Conservation (phyloP, 64 coral and sea anemone species). For the Pocillopora verrucosa region DNA sequence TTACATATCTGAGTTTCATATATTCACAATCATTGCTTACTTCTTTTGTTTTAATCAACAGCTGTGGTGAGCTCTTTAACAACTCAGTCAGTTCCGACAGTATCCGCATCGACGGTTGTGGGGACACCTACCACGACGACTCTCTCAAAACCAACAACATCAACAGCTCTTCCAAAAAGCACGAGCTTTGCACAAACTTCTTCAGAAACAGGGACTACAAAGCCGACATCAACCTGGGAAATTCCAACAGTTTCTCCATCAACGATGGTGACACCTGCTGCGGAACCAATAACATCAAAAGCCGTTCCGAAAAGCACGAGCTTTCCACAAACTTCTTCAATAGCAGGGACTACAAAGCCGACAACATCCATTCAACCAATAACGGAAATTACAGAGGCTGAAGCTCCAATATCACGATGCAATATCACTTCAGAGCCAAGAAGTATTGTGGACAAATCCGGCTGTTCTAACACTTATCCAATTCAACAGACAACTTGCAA, state of each 20-base stretch:
- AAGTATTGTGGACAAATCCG: not conserved
- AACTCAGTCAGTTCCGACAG: not conserved
- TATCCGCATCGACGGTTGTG: constrained; percentile 10
- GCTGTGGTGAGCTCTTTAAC: not conserved
- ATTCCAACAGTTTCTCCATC: constrained; percentile 9
- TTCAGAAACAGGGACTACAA: too few species aligned
- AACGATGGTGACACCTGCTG: not conserved
- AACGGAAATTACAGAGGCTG: not conserved
- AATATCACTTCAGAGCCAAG: not conserved
- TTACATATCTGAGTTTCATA: not conserved
- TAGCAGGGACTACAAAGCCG: too few species aligned
- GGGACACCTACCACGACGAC: not conserved
- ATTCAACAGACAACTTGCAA: constrained; percentile 28
- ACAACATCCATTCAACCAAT: too few species aligned
- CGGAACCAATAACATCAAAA: not conserved
- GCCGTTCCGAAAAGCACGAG: not conserved
- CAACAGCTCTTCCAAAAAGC: not conserved
- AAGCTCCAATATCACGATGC: not conserved
- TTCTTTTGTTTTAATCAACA: not conserved
- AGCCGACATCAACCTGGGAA: not conserved
- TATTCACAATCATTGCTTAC: not conserved
- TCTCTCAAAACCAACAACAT: not conserved
- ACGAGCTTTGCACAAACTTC: not conserved
- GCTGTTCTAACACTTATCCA: constrained; percentile 9
- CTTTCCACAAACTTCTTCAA: not conserved